Base-by-base conservation (phyloP, 2,888 invertebrate species). In the Maniola hyperantus region DNA sequence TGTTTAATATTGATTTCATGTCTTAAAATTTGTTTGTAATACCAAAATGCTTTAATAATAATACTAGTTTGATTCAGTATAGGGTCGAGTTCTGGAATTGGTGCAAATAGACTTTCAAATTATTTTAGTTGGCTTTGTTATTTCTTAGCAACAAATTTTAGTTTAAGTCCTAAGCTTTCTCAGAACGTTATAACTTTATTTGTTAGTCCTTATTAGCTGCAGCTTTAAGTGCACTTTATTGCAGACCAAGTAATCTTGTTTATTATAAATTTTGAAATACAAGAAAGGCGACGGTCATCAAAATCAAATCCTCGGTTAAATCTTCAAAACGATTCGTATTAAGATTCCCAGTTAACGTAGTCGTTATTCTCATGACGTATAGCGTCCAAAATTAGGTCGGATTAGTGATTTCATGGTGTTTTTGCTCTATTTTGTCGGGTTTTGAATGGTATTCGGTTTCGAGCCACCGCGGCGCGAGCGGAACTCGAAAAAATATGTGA, bases 331-430 rank as follows among this genome's bases (percentile, higher is more conserved):
- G 76, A 74, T 76, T 80, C 74, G 71, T 77, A 79, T 81, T 76
- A 81, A 83, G 77, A 83, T 77, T 79, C 75, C 76, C 73, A 78
- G 79, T 80, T 79, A 77, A 77, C 77, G 74, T 73, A 72, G 80
- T 83, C 82, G 83, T 85, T 84, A 83, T 82, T 83, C 81, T 75
- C 74, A 82, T 83, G 85, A 85, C 78, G 77, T 81, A 85, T 82
- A 79, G 79, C 80, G 83, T 83, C 83, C 79, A 80, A 82, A 86
- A 87, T 87, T 87, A 85, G 85, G 82, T 80, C 79, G 85, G 85
- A 87, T 87, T 85, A 85, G 84, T 85, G 85, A 87, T 87, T 86
- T 84, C 82, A 82, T 76, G 83, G 81, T 67, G 76, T 81, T 82
- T 82, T 82, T 80, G 71, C 76, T 75, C 69, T 75, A 77, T 74